Evolutionary conservation across 2,797 vertebrate species (phyloP), one percentile per base, ranked within the genome.

Genomic region (Enteromius paludinosus): DNA sequence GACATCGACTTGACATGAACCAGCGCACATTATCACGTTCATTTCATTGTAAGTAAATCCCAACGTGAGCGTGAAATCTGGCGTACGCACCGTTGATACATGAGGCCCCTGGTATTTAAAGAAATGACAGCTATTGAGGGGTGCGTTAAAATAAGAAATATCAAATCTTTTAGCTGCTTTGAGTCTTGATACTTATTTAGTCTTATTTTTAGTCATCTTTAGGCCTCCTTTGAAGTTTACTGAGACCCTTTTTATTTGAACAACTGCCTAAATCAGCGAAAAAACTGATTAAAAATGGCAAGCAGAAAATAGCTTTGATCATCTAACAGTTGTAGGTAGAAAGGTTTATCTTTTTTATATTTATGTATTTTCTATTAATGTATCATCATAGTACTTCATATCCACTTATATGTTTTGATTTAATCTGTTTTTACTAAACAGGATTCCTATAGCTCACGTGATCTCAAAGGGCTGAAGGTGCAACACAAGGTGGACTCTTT

Each of bases 401-500:
- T 38, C 12, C 7, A 5, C 35, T 8, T 35, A 5, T 30, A 11
- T 45, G 43, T 28, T 76, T 62, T 25, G 59, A 28, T 64, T 43
- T 20, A 1, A 20, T 30, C 56, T 64, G 17, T 76, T 82, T 75
- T 20, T 62, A 14, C 43, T 52, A 9, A 69, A 25, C 65, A 94
- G 93, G 90, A 92, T 1, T 66, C 92, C 0, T 98, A 98, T 84
- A 93, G 94, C 5, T 90, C 96, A 0, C 89, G 81, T 12, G 95
- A 98, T 89, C 91, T 98, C 7, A 96, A 95, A 88, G 97, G 97
- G n/a, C 95, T 98, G 20, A 96, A 95, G 0, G 97, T 98, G 59
- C 96, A 98, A 81, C 97, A 98, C 82, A 94, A 96, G 70, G 91
- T 97, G 0, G 96, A 96, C 0, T 96, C 97, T 7, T 98, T 98